Evolutionary conservation across 2,888 invertebrate species (phyloP), one percentile per base, ranked within the genome.

Genomic region (Andrena fulva): DNA sequence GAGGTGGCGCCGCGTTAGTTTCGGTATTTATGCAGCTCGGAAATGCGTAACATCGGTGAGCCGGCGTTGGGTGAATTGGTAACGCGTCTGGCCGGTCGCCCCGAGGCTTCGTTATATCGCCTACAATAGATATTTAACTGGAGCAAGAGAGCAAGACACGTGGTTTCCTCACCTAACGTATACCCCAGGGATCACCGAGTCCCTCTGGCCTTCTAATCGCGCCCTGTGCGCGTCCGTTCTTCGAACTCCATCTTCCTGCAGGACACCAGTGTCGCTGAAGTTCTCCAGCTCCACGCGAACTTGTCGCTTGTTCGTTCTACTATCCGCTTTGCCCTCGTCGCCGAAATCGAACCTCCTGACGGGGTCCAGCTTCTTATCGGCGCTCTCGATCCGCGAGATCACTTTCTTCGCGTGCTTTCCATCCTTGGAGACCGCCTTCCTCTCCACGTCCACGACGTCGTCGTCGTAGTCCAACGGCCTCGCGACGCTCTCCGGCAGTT

Each of bases 401-500:
- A 82, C 92, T 87, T 88, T 93, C 92, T 87, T 90, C 80, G 85
- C 74, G 59, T 77, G 80, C 62, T 90, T 92, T 27, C 74, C 84
- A 50, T 87, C 86, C 68, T 86, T 88, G 35, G 71, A 27, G 8
- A 64, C n/a, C 60, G 85, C 69, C 85, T 81, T 88, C 52, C 86
- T 88, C 73, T 87, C 90, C 69, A 89, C 89, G 76, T 91, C 88
- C 56, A 91, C 92, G 35, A 92, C 92, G 20, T 93, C 93, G 27
- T 71, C 82, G 35, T 54, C 82, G 67, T 89, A 85, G 2, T 90
- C 89, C 56, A 78, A 80, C 62, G 92, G 90, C 73, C 92, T 94
- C 2, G 92, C 92, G n/a, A 94, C 77, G n/a, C 91, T 92, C 24
- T 93, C 95, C 0, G 96, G 96, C 86, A 96, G 95, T 94, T 97